Evolutionary conservation across 2,888 invertebrate genomes (phyloP).

Genomic region (Tipula lateralis): DNA sequence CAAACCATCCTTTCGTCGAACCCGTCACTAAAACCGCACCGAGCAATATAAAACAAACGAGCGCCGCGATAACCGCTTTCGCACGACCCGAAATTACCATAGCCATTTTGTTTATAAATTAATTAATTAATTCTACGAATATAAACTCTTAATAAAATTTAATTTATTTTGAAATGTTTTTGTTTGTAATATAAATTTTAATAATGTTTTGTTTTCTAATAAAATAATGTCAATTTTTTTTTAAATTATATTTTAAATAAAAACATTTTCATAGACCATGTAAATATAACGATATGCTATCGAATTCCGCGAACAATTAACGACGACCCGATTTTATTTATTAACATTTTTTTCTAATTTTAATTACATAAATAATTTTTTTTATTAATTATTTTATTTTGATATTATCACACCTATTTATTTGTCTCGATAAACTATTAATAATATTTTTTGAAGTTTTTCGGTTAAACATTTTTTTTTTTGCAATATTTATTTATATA

Average conservation of each 20-base stretch:
- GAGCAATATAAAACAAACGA: slow-evolving; percentile 55
- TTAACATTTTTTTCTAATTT: not conserved
- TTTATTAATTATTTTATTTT: not conserved
- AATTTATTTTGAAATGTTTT: not conserved
- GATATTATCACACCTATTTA: not conserved
- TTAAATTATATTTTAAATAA: not conserved
- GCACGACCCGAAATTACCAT: slow-evolving; percentile 62
- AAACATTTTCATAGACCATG: not conserved
- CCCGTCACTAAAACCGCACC: slow-evolving; percentile 56
- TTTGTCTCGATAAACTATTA: not conserved
- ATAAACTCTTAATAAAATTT: not conserved
- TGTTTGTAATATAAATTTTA: not conserved
- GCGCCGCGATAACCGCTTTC: slow-evolving; percentile 57
- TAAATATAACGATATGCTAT: not conserved
- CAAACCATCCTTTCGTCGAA: slow-evolving; percentile 60
- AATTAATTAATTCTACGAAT: not conserved
- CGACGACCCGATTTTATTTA: not conserved
- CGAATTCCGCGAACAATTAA: slow-evolving; percentile 19
- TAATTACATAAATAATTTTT: not conserved
- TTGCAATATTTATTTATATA: not conserved
- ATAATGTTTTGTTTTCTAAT: not conserved
- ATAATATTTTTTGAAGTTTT: not conserved
- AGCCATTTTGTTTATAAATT: slow-evolving; percentile 51
- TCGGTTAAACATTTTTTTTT: not conserved
- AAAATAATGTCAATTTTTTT: too few relatives aligned